phyloP scores from a whole-genome alignment of 1,140 invertebrate genomes.

The Trigoniulus corallinus region DNA sequence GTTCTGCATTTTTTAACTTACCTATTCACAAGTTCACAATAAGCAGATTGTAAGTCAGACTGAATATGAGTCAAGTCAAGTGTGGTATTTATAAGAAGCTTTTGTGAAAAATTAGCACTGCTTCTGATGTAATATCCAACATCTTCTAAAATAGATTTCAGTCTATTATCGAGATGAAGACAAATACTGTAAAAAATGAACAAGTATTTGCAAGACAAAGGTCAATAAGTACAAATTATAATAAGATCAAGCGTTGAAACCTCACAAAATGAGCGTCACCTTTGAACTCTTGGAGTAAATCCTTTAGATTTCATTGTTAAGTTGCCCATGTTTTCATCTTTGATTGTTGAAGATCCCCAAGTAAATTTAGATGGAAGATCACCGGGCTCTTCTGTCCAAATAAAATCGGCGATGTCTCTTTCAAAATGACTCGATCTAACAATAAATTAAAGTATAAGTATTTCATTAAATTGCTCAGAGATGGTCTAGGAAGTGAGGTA shows the following conservation, averaged over 20 bases:
- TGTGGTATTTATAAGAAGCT: not conserved
- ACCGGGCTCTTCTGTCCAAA: slow-evolving; percentile 51
- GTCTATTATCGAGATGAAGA: slow-evolving; percentile 42
- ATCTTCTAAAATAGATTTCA: slow-evolving; percentile 47
- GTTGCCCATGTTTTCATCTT: slow-evolving; percentile 18
- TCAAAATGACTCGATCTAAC: slow-evolving; percentile 29
- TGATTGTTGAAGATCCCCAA: slow-evolving; percentile 18
- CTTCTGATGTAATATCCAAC: slow-evolving; percentile 38
- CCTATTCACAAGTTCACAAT: not conserved
- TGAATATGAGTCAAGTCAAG: not conserved
- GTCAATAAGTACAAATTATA: too few relatives aligned
- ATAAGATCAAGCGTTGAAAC: not conserved
- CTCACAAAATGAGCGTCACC: slow-evolving; percentile 13
- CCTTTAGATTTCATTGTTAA: slow-evolving; percentile 51
- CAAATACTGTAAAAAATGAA: slow-evolving; percentile 31
- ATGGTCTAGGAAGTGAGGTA: too few relatives aligned
- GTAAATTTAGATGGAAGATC: slow-evolving; percentile 34
- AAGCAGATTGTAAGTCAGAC: not conserved
- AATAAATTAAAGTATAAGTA: too few relatives aligned
- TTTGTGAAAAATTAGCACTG: not conserved
- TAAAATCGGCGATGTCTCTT: slow-evolving; percentile 50
- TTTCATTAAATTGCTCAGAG: too few relatives aligned
- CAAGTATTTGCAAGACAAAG: too few relatives aligned
- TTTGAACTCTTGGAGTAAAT: slow-evolving; percentile 50
- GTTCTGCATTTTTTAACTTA: not conserved